phyloP scores from a whole-genome alignment of 2,888 invertebrate species.

The Spodoptera exigua region DNA sequence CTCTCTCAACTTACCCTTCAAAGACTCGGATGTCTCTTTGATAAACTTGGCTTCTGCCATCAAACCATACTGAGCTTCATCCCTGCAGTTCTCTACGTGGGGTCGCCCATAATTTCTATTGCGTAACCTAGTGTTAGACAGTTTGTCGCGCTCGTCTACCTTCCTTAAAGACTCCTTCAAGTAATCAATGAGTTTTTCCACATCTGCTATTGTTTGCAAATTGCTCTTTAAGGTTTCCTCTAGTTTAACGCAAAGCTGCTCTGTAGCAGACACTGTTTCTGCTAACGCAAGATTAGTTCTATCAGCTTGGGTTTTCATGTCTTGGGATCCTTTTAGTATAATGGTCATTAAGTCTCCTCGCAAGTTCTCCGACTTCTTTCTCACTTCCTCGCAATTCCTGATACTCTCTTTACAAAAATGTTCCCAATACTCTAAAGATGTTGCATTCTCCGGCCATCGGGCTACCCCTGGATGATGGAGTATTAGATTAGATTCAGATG shows the following conservation, averaged over 20 bases:
- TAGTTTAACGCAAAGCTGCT: slow-evolving; percentile 91
- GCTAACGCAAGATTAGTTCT: slow-evolving; percentile 93
- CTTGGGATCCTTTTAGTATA: slow-evolving; percentile 93
- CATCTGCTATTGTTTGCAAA: slow-evolving; percentile 92
- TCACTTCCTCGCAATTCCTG: slow-evolving; percentile 92
- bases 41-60: slow-evolving; percentile 92
- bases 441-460: slow-evolving; percentile 93
- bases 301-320: slow-evolving; percentile 95
- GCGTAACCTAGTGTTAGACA: slow-evolving; percentile 95
- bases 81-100: slow-evolving; percentile 95
- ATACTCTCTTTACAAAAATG: slow-evolving; percentile 94
- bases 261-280: slow-evolving; percentile 92
- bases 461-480: slow-evolving; percentile 94
- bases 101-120: slow-evolving; percentile 92
- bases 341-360: slow-evolving; percentile 92
- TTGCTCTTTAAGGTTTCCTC: slow-evolving; percentile 92
- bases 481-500: slow-evolving; percentile 91
- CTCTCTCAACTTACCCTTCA: slow-evolving; percentile 90
- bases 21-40: slow-evolving; percentile 82
- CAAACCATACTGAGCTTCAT: slow-evolving; percentile 93
- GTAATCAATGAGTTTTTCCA: slow-evolving; percentile 93
- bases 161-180: slow-evolving; percentile 92
- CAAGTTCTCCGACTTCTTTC: slow-evolving; percentile 92
- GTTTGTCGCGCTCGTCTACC: slow-evolving; percentile 93
- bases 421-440: slow-evolving; percentile 93